Evolutionary conservation across 2,797 vertebrate genomes (phyloP).

Genomic region (Urosaurus nigricauda): DNA sequence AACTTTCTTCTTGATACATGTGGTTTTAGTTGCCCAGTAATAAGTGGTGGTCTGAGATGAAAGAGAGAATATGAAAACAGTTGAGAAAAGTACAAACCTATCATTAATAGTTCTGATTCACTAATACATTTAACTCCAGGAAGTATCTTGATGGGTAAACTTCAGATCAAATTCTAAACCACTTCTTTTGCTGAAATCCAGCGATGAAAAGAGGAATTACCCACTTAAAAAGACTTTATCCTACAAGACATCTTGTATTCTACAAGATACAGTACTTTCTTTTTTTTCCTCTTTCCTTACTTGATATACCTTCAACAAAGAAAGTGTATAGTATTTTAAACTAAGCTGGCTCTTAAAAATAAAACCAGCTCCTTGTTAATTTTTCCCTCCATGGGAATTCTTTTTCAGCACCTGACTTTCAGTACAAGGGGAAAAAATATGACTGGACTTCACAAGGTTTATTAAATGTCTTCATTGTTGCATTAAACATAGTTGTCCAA

Average conservation of each 20-base stretch:
- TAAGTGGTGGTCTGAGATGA: constrained; percentile 66
- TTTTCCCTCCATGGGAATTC: constrained; percentile 48
- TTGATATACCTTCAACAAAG: constrained; percentile 65
- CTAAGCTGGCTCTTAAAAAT: constrained; percentile 58
- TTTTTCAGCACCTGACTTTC: constrained; percentile 56
- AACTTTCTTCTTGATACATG: constrained; percentile 44
- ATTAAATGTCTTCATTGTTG: constrained; percentile 35
- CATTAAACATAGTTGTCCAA: constrained; percentile 20
- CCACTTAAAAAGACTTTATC: constrained; percentile 62
- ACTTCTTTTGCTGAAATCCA: constrained; percentile 71
- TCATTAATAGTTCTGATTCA: constrained; percentile 58
- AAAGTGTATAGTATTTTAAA: constrained; percentile 56
- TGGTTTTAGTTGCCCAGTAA: constrained; percentile 53
- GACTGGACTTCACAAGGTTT: constrained; percentile 59
- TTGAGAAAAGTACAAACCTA: constrained; percentile 50
- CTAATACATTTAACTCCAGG: constrained; percentile 67
- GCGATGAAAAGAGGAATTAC: constrained; percentile 74
- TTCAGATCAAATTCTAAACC: constrained; percentile 67
- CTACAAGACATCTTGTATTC: constrained; percentile 68
- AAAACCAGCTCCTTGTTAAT: constrained; percentile 44
- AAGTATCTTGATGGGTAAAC: constrained; percentile 67
- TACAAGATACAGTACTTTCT: constrained; percentile 55
- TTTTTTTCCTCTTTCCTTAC: constrained; percentile 37
- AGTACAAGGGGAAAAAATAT: constrained; percentile 41
- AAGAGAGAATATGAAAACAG: constrained; percentile 69